phyloP scores from a whole-genome alignment of 2,113 vertebrate genomes.

The Mormyrus iriodes region DNA sequence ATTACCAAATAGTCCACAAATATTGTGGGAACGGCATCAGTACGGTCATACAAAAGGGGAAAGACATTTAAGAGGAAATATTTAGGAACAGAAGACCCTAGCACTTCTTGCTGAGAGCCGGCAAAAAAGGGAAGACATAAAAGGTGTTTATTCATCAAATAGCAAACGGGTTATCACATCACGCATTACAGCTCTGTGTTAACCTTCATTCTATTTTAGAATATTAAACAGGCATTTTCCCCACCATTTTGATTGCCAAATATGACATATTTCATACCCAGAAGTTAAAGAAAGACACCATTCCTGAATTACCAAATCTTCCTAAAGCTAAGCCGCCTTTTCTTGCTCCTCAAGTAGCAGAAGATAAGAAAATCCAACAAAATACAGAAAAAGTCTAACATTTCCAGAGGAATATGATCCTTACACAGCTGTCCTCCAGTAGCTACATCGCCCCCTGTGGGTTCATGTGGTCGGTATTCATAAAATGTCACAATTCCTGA shows the following conservation, averaged over 20 bases:
- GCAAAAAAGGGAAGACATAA: neutral
- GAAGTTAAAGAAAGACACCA: neutral
- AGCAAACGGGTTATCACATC: neutral
- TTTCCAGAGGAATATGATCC: neutral
- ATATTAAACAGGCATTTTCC: neutral
- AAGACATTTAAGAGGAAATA: conserved; percentile 1
- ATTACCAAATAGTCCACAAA: conserved; percentile 34
- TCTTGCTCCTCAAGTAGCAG: neutral
- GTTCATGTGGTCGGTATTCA: neutral
- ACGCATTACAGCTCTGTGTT: neutral
- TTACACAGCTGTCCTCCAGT: neutral
- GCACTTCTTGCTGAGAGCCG: neutral
- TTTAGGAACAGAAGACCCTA: conserved; percentile 18
- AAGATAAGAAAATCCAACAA: neutral
- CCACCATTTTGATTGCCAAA: neutral
- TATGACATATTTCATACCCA: neutral
- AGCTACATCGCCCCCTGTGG: neutral
- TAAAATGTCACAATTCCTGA: conserved; percentile 18
- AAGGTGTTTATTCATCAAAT: neutral
- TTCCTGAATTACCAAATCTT: neutral
- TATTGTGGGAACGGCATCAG: conserved; percentile 33
- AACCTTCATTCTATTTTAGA: neutral
- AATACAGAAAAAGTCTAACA: neutral
- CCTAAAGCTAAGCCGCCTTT: neutral
- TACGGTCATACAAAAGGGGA: conserved; percentile 8